Evolutionary conservation across 2,797 vertebrate species (phyloP).

Genomic region (Xiphorhynchus erythropygius): DNA sequence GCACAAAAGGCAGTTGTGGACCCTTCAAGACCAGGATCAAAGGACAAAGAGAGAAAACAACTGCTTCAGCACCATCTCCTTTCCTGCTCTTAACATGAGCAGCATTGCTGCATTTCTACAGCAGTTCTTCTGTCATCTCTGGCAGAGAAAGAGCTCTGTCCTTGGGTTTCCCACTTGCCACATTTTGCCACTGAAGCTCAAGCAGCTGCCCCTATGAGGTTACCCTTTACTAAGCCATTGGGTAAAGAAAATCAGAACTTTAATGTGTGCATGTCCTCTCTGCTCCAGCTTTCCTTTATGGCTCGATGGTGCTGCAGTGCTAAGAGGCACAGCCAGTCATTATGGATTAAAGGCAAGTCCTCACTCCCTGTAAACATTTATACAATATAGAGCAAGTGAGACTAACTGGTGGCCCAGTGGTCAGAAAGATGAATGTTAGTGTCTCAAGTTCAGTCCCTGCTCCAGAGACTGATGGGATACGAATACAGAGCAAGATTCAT

Average conservation of each 20-base stretch:
- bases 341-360: background rate
- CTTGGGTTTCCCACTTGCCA: background rate
- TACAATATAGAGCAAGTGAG: background rate
- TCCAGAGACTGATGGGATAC: background rate
- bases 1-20: background rate
- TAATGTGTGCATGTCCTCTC: background rate
- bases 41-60: background rate
- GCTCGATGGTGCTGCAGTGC: background rate
- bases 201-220: background rate
- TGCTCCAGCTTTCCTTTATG: background rate
- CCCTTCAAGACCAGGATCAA: background rate
- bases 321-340: background rate
- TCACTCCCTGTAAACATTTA: background rate
- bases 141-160: background rate
- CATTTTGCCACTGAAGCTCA: background rate
- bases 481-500: background rate
- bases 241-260: background rate
- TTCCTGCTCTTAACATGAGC: background rate
- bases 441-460: background rate
- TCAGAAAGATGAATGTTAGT: background rate
- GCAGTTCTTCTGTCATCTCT: fast-evolving
- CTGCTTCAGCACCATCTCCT: background rate
- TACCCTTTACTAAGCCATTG: background rate
- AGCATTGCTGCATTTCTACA: background rate
- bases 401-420: background rate